phyloP scores from a whole-genome alignment of 1,140 invertebrate genomes.

The Papilio polytes region DNA sequence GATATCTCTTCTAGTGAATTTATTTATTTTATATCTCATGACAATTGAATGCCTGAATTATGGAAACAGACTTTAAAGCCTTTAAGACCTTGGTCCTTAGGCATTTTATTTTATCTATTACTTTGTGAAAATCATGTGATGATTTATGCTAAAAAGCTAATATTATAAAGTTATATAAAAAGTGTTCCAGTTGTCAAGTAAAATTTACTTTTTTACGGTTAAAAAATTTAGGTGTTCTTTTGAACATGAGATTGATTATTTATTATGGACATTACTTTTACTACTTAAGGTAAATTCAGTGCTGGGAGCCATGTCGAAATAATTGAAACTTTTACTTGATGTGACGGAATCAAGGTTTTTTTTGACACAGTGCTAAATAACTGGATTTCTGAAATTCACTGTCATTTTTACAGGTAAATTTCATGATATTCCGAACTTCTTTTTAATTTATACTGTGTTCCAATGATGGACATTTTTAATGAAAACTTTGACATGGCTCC shows the following conservation, averaged over 20 bases:
- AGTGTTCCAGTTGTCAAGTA: neutral
- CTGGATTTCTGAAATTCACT: neutral
- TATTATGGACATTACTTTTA: conserved; percentile 21
- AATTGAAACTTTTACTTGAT: conserved; percentile 23
- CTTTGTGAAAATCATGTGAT: too few relatives aligned
- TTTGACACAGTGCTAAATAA: neutral
- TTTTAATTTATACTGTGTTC: too few relatives aligned
- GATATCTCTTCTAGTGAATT: conserved; percentile 47
- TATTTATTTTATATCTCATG: conserved; percentile 29
- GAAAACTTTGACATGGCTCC: conserved; percentile 30
- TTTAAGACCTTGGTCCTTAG: too few relatives aligned
- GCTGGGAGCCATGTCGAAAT: conserved; percentile 25
- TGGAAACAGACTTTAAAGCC: conserved; percentile 30
- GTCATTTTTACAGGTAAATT: neutral
- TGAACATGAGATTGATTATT: conserved; percentile 7
- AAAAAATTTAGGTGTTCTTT: neutral
- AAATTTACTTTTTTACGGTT: neutral
- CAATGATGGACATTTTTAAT: too few relatives aligned
- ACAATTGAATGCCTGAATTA: neutral
- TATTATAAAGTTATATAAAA: neutral
- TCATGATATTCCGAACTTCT: too few relatives aligned
- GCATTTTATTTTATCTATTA: too few relatives aligned
- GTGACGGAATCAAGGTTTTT: neutral
- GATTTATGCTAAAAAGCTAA: neutral
- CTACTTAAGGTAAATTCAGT: conserved; percentile 10